Percentiles rank a stretch among this genome's conserved stretches.
Evolutionary conservation across 2,113 vertebrate genomes (phyloP).

Genomic region (Hypanus sabinus): DNA sequence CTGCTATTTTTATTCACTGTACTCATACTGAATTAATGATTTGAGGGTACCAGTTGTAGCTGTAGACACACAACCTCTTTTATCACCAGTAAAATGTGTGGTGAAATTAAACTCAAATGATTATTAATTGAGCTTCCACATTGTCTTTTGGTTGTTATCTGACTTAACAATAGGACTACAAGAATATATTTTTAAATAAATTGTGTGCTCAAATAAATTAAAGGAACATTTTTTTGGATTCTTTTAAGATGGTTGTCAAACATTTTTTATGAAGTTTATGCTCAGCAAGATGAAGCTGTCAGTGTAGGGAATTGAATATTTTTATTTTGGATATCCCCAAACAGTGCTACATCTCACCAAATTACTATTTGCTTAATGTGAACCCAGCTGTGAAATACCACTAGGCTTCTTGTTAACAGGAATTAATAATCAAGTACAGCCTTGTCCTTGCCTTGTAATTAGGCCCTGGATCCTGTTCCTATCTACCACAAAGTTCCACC

Average conservation of each 20-base stretch:
- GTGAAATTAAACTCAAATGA: slow-evolving; percentile 17
- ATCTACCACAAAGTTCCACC: too few species aligned
- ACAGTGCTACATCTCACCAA: background rate
- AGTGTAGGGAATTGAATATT: background rate
- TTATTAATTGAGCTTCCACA: background rate
- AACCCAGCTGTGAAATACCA: background rate
- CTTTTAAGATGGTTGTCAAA: background rate
- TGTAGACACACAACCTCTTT: background rate
- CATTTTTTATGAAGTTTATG: background rate
- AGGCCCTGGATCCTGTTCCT: background rate
- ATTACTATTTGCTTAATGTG: background rate
- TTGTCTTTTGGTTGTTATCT: background rate
- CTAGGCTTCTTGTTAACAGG: background rate
- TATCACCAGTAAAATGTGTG: background rate
- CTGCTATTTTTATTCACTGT: background rate
- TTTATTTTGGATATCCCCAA: background rate
- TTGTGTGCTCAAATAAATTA: background rate
- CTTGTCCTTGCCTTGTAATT: background rate
- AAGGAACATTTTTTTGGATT: background rate
- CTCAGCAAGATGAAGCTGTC: background rate
- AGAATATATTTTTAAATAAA: background rate
- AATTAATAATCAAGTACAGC: background rate
- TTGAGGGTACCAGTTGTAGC: background rate
- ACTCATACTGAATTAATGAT: background rate
- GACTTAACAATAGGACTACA: background rate